phyloP scores from a whole-genome alignment of 92 coral and sea anemone genomes.

The Parazoanthus darwini region DNA sequence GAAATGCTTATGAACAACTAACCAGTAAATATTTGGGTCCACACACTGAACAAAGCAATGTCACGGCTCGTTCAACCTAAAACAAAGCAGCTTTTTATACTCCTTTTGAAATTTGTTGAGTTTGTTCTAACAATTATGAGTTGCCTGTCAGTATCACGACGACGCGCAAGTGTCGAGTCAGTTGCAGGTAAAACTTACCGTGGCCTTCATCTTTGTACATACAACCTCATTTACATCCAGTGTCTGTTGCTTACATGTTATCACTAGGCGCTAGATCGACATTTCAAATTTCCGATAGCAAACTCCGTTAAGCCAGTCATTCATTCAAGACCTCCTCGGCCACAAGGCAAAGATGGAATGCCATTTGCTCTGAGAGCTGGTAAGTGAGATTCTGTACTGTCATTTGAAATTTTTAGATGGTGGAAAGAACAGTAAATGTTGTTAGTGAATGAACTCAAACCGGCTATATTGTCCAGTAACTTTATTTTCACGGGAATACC shows the following conservation, averaged over 20 bases:
- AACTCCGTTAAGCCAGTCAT: conserved; percentile 57
- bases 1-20: no score
- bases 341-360: conserved; percentile 76
- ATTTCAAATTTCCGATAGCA: conserved; percentile 69
- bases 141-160: no score
- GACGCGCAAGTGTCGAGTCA: no score
- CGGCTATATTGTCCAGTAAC: neutral
- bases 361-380: conserved; percentile 72
- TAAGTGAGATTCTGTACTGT: conserved; percentile 36
- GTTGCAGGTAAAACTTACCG: neutral
- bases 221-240: no score
- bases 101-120: no score
- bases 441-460: neutral
- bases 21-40: no score
- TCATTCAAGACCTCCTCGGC: conserved; percentile 87
- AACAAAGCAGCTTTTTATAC: no score
- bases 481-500: neutral
- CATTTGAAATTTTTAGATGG: neutral
- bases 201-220: neutral
- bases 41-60: no score
- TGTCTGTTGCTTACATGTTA: neutral
- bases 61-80: no score
- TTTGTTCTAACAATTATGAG: no score
- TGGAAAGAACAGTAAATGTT: neutral
- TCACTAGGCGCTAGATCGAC: conserved; percentile 70